These are phyloP conservation scores for Wasmannia auropunctata DNA, from an alignment of 1,140 invertebrate species.

Conservation along the genomic window DNA sequence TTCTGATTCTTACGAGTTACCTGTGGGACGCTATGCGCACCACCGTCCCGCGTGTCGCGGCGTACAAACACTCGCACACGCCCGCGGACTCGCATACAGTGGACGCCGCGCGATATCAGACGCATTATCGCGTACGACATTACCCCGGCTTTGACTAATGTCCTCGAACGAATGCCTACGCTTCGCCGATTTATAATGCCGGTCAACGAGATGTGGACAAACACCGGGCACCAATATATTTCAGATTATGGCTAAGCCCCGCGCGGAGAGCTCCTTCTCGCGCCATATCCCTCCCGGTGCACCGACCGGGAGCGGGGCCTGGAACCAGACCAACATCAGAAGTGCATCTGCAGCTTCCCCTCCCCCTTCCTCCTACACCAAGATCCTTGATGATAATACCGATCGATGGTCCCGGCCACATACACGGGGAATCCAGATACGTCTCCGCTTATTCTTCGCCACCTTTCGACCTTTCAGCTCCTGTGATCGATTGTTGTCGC, in stretches of 20 bases:
- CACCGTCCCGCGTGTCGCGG: background rate
- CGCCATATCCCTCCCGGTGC: constrained; percentile 42
- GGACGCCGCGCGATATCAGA: constrained; percentile 79
- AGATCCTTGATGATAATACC: constrained; percentile 78
- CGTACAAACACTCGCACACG: background rate
- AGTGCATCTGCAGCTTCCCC: constrained; percentile 76
- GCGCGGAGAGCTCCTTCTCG: constrained; percentile 36
- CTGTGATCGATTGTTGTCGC: constrained; percentile 43
- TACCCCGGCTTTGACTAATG: constrained; percentile 85
- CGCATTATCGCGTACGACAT: constrained; percentile 84
- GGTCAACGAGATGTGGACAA: constrained; percentile 85
- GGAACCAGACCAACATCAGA: constrained; percentile 80
- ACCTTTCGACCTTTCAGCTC: constrained; percentile 28
- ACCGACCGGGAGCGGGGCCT: constrained; percentile 56
- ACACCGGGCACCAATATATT: constrained; percentile 85
- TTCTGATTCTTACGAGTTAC: constrained; percentile 74
- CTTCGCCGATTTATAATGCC: constrained; percentile 85
- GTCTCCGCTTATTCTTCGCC: constrained; percentile 16
- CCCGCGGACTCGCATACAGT: constrained; percentile 68
- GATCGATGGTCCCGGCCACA: constrained; percentile 71
- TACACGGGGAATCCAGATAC: constrained; percentile 37
- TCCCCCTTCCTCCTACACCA: background rate
- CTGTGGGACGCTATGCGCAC: constrained; percentile 34
- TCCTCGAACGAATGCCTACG: constrained; percentile 85
- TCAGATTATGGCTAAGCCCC: constrained; percentile 84